Evolutionary conservation across 2,797 vertebrate genomes (phyloP).

Genomic region (Setipinna tenuifilis): DNA sequence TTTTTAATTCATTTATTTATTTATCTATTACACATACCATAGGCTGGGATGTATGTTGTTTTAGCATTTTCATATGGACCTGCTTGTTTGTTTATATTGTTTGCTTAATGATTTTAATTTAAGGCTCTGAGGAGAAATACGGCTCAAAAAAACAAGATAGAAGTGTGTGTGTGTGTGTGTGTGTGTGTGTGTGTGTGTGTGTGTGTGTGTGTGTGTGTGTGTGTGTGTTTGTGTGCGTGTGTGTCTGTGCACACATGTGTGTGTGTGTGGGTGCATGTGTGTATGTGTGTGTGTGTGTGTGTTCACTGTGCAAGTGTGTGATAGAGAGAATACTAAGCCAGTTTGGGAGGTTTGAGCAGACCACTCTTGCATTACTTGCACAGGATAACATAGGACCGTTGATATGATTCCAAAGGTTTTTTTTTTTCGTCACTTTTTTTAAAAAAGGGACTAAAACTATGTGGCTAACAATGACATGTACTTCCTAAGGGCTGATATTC

Average conservation of each 20-base stretch:
- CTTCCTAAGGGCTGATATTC: too few relatives aligned
- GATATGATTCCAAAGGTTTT: too few relatives aligned
- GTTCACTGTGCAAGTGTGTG: too few relatives aligned
- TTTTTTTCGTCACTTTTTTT: too few relatives aligned
- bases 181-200: not conserved
- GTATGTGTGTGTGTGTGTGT: not conserved
- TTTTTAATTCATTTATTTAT: not conserved
- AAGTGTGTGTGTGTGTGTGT: not conserved
- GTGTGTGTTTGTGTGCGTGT: not conserved
- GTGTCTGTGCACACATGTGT: not conserved
- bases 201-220: not conserved
- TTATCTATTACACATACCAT: not conserved
- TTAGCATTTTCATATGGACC: not conserved
- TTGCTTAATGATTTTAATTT: not conserved
- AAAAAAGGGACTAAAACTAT: too few relatives aligned
- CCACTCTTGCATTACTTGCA: too few relatives aligned
- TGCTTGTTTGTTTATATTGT: conserved; percentile 32
- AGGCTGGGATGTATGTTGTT: not conserved
- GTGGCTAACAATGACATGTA: too few relatives aligned
- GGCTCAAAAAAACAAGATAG: not conserved
- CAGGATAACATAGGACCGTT: too few relatives aligned
- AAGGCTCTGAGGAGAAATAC: not conserved
- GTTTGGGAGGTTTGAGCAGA: too few relatives aligned
- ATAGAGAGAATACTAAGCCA: too few relatives aligned
- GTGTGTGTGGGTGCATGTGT: not conserved